A percentile compares a stretch with the other conserved stretches of the same genome.
Evolutionary conservation across 2,113 vertebrate genomes (phyloP).

Genomic region (Scalopus aquaticus): DNA sequence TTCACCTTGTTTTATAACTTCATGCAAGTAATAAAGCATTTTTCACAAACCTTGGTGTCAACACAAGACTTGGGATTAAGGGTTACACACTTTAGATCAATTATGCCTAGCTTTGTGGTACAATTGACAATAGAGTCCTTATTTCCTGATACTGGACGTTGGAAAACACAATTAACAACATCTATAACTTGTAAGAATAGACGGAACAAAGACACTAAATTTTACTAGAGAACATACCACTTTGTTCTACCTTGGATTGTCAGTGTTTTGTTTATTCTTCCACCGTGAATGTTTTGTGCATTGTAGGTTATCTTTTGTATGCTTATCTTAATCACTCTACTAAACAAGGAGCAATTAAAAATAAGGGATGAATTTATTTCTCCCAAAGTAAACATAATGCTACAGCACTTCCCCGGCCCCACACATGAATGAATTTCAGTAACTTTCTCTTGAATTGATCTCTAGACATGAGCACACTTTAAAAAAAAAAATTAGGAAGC

Average conservation of each 20-base stretch:
- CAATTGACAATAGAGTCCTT: background rate
- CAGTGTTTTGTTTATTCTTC: background rate
- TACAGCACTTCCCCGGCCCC: background rate
- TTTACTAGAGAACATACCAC: background rate
- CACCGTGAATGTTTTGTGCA: background rate
- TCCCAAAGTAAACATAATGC: background rate
- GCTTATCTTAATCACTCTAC: background rate
- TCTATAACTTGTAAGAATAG: background rate
- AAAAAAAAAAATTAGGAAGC: no score
- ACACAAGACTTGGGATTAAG: background rate
- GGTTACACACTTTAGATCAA: background rate
- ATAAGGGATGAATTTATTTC: background rate
- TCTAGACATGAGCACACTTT: background rate
- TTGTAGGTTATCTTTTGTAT: background rate
- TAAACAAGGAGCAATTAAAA: background rate
- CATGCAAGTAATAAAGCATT: background rate
- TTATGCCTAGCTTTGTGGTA: background rate
- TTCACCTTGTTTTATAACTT: background rate
- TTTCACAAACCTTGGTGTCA: background rate
- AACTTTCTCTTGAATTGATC: background rate
- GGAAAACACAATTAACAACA: background rate
- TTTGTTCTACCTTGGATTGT: background rate
- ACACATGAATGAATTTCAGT: background rate
- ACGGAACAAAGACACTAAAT: background rate
- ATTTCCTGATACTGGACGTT: background rate